Base-by-base conservation (phyloP, 2,888 invertebrate genomes). In the Hypomecis punctinalis region DNA sequence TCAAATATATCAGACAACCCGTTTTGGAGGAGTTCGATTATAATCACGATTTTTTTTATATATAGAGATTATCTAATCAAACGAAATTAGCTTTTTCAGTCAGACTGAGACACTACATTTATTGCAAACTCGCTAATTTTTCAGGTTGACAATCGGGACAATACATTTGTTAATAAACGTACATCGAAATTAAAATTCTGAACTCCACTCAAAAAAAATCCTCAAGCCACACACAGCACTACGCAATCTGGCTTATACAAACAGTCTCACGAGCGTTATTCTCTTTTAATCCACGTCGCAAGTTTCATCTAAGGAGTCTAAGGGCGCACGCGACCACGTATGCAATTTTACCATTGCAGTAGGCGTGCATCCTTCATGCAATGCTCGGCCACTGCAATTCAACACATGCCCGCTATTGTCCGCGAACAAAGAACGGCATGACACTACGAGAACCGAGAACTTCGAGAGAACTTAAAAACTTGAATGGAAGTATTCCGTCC, bases 361-460 rank as follows among this genome's bases (percentile, higher is more conserved):
- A 71, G 63, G 65, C 58, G 63, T 62, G 58, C 67, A 65, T 67
- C 66, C 68, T 66, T 61, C 67, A 78, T 79, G 81, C 82, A 79
- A 83, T 83, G 82, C 52, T 82, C 80, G 84, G 82, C 82, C 82
- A 81, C 86, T 84, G 79, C 86, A 84, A 83, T 86, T 82, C 86
- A 85, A 86, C 88, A 89, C 86, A 88, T 86, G 84, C 83, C 73
- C 66, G 70, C 89, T 73, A 90, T 91, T 91, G 91, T 92, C 76
- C 69, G 68, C 79, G 83, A 84, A 92, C 91, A 92, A 92, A 83
- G 88, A 79, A 74, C 79, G 75, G 80, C 83, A 81, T 83, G 83
- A 85, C 82, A 83, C 84, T 84, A 83, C 78, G 86, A 82, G 79
- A 80, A 80, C 84, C 79, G 77, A 85, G 86, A 86, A 85, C 84